phyloP scores from a whole-genome alignment of 35 echinoderm and acorn worm species.

The Amphiura filiformis region DNA sequence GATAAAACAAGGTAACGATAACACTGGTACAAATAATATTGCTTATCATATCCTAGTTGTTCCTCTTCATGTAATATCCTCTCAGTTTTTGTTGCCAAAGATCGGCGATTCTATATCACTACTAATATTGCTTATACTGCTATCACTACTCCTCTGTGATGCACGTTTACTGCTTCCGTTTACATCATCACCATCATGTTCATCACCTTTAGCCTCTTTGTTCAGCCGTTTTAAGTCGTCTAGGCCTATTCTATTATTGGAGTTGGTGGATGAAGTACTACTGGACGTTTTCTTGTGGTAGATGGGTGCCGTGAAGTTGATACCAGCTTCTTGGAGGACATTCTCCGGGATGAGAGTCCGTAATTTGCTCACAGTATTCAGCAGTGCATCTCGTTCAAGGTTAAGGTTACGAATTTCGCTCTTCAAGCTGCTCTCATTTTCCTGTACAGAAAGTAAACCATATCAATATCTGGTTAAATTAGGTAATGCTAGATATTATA shows the following conservation, averaged over 20 bases:
- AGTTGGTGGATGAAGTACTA: neutral
- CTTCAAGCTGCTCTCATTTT: conserved; percentile 28
- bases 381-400: conserved; percentile 60
- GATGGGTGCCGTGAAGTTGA: conserved; percentile 44
- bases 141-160: neutral
- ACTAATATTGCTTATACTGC: neutral
- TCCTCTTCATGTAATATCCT: no score
- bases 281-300: neutral
- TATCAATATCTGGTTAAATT: no score
- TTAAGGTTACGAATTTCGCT: conserved; percentile 50
- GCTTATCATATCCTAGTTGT: no score
- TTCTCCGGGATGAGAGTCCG: conserved; percentile 54
- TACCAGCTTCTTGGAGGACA: conserved; percentile 43
- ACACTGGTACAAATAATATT: no score
- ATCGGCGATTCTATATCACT: neutral
- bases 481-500: no score
- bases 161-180: neutral
- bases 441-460: conserved; percentile 23
- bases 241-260: neutral
- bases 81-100: neutral
- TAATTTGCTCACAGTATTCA: conserved; percentile 63
- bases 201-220: neutral
- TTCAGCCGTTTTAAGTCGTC: neutral
- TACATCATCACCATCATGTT: neutral
- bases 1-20: no score